Base-by-base conservation (phyloP, 1,140 invertebrate genomes). In the Asobara japonica region DNA sequence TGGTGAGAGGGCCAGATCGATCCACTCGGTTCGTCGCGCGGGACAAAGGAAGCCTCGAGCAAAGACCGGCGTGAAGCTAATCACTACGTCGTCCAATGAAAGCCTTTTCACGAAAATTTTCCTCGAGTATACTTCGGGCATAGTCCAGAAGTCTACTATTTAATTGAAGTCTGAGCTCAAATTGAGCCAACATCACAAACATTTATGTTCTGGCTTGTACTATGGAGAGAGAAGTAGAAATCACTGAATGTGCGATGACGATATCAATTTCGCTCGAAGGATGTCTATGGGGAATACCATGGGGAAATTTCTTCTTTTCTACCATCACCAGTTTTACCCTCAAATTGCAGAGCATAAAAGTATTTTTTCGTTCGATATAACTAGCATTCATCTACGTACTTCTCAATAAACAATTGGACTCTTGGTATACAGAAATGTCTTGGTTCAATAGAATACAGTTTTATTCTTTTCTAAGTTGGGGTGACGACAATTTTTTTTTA, bases 21-120 rank as follows among this genome's bases (percentile, higher is more conserved):
- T 81, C 77, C 70, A 65, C 72, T 69, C 64, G 38, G 71, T 62
- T 70, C 72, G 51, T 72, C 51, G 67, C 48, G 71, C 61, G 74
- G 65, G 65, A 76, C 71, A 76, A 76, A 76, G 71, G 74, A 72
- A 80, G 76, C 75, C 72, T 72, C 30, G 71, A 60, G 38, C 60
- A 51, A 73, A 81, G 78, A 74, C 73, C 77, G 75, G 80, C 78
- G 76, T 73, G 72, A 60, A 78, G 77, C 80, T 81, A 83, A 83
- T 83, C 82, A 80, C 72, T 65, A 36, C 36, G 62, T 74, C 74
- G 64, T 72, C 65, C 62, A 65, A 70, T 60, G 60, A 76, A 69
- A 71, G 65, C 56, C 69, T 72, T 72, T 72, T 66, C 45, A 72
- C 64, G 66, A 72, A 66, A 56, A 60, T 72, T 48, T 48, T 48